Conservation (phyloP, 2,113 vertebrate species). For the Vulpes lagopus region DNA sequence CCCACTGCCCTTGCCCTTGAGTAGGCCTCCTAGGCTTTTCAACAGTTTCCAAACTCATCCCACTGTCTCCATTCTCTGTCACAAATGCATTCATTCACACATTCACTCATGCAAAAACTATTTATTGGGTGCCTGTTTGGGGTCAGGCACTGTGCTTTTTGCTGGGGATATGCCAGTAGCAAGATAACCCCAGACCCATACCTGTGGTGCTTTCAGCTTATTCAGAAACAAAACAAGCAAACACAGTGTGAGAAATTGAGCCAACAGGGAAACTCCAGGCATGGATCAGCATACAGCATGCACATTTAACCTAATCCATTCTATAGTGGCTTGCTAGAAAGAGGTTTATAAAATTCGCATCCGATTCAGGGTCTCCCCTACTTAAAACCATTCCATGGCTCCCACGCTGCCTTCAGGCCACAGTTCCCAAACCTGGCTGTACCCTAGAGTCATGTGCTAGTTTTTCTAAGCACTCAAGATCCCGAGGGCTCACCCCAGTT, state of each 20-base stretch:
- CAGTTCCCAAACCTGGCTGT: background rate
- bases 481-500: background rate
- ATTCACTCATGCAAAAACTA: conserved; percentile 30
- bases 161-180: background rate
- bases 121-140: background rate
- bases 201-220: conserved; percentile 8
- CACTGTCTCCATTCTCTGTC: background rate
- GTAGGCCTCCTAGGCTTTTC: conserved; percentile 26
- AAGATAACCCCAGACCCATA: background rate
- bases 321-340: background rate
- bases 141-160: background rate
- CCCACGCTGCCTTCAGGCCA: background rate
- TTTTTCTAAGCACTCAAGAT: conserved; percentile 23
- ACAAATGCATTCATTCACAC: conserved; percentile 26
- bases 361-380: background rate
- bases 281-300: background rate
- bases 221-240: conserved; percentile 60
- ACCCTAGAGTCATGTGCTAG: background rate
- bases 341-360: conserved; percentile 2
- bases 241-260: background rate
- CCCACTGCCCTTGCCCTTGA: background rate
- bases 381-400: background rate
- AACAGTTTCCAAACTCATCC: conserved; percentile 9
- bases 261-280: conserved; percentile 19
- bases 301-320: conserved; percentile 30